Percentiles rank a stretch among this genome's conserved stretches.
These are phyloP conservation scores for Turritopsis rubra DNA, from an alignment of 30 jellyfish, hydroid and myxozoan species.

Conservation along the genomic window DNA sequence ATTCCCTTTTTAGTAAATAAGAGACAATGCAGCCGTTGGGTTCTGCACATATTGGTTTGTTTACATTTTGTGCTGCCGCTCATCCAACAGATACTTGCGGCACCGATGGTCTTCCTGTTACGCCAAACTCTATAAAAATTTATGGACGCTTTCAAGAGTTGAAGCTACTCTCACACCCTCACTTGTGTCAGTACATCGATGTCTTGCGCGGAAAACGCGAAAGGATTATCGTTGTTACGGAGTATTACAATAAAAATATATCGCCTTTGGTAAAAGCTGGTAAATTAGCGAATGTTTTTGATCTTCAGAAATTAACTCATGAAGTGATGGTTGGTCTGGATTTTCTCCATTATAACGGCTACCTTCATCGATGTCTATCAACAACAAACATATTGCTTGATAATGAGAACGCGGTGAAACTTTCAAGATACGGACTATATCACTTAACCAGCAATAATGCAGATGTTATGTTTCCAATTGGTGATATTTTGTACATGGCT, in stretches of 20 bases:
- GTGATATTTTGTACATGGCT: conserved; percentile 64
- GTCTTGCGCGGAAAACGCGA: conserved; percentile 85
- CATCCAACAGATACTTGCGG: conserved; percentile 98
- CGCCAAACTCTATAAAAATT: conserved; percentile 87
- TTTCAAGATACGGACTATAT: conserved; percentile 76
- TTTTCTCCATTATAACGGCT: conserved; percentile 51
- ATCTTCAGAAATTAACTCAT: conserved; percentile 43
- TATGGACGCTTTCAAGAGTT: conserved; percentile 76
- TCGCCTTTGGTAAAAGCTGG: not conserved
- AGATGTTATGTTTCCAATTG: conserved; percentile 86
- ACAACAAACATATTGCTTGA: conserved; percentile 62
- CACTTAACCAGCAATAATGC: conserved; percentile 73
- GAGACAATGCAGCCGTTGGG: conserved; percentile 40
- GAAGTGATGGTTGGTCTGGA: conserved; percentile 43
- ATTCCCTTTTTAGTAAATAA: conserved; percentile 15
- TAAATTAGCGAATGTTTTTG: conserved; percentile 19
- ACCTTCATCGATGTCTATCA: conserved; percentile 68
- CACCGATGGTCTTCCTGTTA: conserved; percentile 89
- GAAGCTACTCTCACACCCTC: conserved; percentile 51
- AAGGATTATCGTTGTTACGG: conserved; percentile 73
- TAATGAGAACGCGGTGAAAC: conserved; percentile 40
- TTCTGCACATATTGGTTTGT: conserved; percentile 54
- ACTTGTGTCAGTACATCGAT: conserved; percentile 82
- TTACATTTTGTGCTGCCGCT: conserved; percentile 84
- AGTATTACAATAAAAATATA: conserved; percentile 45